A percentile compares a stretch with the other conserved stretches of the same genome.
phyloP scores from a whole-genome alignment of 2,888 invertebrate genomes.

The Perdita meconis region DNA sequence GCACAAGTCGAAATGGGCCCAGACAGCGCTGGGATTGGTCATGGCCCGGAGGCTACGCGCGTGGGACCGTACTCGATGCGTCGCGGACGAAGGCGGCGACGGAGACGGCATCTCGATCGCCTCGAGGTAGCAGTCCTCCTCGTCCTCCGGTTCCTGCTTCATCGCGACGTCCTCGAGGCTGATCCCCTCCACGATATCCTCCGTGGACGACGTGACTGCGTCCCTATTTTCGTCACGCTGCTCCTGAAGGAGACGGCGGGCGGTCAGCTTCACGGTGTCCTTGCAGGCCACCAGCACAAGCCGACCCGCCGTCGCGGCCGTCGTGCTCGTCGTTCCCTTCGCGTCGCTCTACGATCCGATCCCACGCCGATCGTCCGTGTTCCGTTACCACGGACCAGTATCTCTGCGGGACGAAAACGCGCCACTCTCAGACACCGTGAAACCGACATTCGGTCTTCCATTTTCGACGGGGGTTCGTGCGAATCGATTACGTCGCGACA shows the following conservation, averaged over 20 bases:
- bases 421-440: conserved; percentile 27
- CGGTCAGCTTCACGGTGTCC: conserved; percentile 68
- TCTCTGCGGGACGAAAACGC: conserved; percentile 54
- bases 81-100: conserved; percentile 48
- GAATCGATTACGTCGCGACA: conserved; percentile 10
- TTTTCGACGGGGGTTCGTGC: background rate
- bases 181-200: conserved; percentile 54
- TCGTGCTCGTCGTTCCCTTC: conserved; percentile 42
- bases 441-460: background rate
- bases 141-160: conserved; percentile 82
- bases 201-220: conserved; percentile 46
- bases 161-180: conserved; percentile 66
- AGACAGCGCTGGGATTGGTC: conserved; percentile 83
- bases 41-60: conserved; percentile 81
- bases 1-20: conserved; percentile 83
- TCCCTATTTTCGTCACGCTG: conserved; percentile 42
- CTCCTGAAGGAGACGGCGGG: conserved; percentile 56
- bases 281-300: conserved; percentile 63
- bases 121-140: conserved; percentile 79
- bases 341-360: conserved; percentile 13
- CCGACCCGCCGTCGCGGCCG: conserved; percentile 63
- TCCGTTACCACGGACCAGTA: conserved; percentile 17
- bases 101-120: conserved; percentile 65
- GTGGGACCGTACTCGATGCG: conserved; percentile 80
- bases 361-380: conserved; percentile 20